A percentile compares a stretch with the other conserved stretches of the same genome.
These are phyloP conservation scores for Atherinosoma microstoma DNA, from an alignment of 2,797 vertebrate genomes.

Conservation along the genomic window DNA sequence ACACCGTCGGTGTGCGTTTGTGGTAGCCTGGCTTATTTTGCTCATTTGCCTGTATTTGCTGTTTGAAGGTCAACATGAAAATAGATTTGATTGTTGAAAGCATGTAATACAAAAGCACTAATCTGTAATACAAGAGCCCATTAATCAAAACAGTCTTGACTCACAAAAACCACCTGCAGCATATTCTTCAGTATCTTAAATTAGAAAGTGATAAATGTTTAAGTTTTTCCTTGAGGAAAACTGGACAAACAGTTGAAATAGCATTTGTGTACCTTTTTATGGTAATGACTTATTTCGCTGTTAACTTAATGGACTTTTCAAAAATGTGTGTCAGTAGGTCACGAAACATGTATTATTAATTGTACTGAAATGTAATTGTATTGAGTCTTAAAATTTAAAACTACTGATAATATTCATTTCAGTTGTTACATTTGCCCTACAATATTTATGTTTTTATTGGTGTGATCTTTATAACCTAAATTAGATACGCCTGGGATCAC, in stretches of 20 bases:
- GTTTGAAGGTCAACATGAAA: slow-evolving; percentile 12
- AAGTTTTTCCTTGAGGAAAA: slow-evolving; percentile 6
- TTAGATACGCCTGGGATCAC: background rate
- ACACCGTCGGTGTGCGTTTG: slow-evolving; percentile 24
- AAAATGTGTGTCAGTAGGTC: background rate
- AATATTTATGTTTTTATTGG: background rate
- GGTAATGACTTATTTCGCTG: background rate
- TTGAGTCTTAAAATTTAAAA: background rate
- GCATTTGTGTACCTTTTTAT: background rate
- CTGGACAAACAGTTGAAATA: too few relatives aligned
- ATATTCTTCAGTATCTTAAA: background rate
- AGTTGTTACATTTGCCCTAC: background rate
- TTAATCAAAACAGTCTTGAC: background rate
- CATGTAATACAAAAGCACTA: background rate
- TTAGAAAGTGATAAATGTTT: background rate
- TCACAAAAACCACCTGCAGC: background rate
- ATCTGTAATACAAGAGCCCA: background rate
- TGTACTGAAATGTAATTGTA: background rate
- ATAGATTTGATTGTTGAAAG: slow-evolving; percentile 3
- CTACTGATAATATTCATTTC: background rate
- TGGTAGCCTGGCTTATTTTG: slow-evolving; percentile 24
- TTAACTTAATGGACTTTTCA: background rate
- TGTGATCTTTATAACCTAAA: slow-evolving; percentile 1
- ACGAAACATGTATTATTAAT: background rate
- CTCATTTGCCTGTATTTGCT: slow-evolving; percentile 36